A percentile compares a stretch with the other conserved stretches of the same genome.
These are phyloP conservation scores for Ceratitis capitata DNA, from an alignment of 1,140 invertebrate genomes.

Conservation along the genomic window DNA sequence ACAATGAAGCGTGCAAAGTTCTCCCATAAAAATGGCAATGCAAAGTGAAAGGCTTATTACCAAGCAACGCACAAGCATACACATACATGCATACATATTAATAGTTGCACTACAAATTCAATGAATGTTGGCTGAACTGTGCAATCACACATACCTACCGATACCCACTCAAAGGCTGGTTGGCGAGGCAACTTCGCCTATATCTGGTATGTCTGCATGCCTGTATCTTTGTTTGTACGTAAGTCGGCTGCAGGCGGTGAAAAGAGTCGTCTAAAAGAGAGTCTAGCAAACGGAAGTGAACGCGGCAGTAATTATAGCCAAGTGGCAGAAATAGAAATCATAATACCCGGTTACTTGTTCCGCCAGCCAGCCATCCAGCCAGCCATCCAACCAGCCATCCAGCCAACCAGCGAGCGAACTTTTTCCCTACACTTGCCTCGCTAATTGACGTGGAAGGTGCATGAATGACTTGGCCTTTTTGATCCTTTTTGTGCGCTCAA, in stretches of 20 bases:
- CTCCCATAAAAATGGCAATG: background rate
- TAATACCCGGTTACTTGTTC: conserved; percentile 26
- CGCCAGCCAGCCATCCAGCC: no score
- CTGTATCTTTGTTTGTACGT: background rate
- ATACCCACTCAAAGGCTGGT: no score
- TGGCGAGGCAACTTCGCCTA: background rate
- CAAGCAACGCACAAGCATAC: background rate
- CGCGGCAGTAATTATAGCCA: conserved; percentile 33
- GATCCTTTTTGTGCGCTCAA: background rate
- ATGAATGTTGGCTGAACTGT: conserved; percentile 16
- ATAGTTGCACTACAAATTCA: conserved; percentile 11
- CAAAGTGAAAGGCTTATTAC: conserved; percentile 11
- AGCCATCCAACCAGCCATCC: no score
- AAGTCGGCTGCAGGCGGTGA: background rate
- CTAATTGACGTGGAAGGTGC: conserved; percentile 1
- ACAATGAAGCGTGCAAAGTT: background rate
- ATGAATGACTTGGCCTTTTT: conserved; percentile 13
- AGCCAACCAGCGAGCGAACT: no score
- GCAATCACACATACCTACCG: background rate
- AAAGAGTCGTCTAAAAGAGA: background rate
- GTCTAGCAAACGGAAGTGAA: conserved; percentile 19
- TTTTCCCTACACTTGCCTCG: background rate
- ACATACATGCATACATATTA: background rate
- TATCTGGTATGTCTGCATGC: background rate
- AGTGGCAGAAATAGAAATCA: conserved; percentile 36